Evolutionary conservation across 1,140 invertebrate species (phyloP), one percentile per base, ranked within the genome.

Genomic region (Caenorhabditis remanei): DNA sequence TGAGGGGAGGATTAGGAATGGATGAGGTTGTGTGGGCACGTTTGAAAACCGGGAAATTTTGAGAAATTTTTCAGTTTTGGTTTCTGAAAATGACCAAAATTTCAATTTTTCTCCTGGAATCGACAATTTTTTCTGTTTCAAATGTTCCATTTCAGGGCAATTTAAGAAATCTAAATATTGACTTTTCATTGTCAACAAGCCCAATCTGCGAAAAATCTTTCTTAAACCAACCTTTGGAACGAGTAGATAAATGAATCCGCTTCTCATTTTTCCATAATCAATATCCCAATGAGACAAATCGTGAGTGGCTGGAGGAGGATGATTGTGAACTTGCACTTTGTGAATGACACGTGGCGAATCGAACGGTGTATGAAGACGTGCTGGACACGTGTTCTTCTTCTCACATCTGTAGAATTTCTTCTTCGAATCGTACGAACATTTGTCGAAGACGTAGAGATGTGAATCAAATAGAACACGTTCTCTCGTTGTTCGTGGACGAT

Each of bases 371-470:
- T 79, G 71, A 16, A 79, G 16, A 3, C 71, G 4, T n/a, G 71
- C 71, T 24, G 71, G 43, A n/a, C 71, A 79, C 32, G 71, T 79
- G 46, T 79, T 79, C 71, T 50, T 24, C 11, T n/a, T n/a, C 40
- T 79, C 71, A 50, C 71, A 79, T 79, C 46, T 79, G n/a, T 19
- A 79, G 71, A 79, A 50, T 14, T 24, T 50, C 71, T 79, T 79
- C 71, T 79, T 79, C 13, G 9, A 5, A 14, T 79, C 71, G 8
- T 71, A 71, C 4, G 65, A 71, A 8, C 6, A 19, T n/a, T 71
- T 71, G 65, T 71, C 65, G 65, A 71, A 71, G 8, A 71, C 14
- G 41, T 32, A 71, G 4, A 71, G 9, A 19, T 71, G 41, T n/a
- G 7, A 8, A 7, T 71, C 65, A 16, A 43, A 71, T 5, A 71